Conservation (phyloP, 2,888 invertebrate species). For the Himalopsyche kuldschensis region DNA sequence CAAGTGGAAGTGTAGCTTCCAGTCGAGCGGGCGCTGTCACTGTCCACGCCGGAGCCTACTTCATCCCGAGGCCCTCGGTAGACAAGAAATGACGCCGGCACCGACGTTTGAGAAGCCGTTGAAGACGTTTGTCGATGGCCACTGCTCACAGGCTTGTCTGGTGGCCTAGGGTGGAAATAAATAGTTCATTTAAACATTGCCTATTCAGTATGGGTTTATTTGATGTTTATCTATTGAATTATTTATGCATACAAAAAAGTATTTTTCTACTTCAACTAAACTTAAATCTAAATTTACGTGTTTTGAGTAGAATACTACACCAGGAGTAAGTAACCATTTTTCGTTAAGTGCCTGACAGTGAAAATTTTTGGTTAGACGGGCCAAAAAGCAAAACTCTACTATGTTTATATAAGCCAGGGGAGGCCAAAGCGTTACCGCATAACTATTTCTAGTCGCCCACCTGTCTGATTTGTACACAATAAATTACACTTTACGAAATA, state of each 20-base stretch:
- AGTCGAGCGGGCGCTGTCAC: slow-evolving; percentile 54
- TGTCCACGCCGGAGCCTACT: slow-evolving; percentile 52
- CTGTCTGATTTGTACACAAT: too few relatives aligned
- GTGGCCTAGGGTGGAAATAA: not conserved
- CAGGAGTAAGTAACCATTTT: too few relatives aligned
- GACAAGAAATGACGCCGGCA: slow-evolving; percentile 56
- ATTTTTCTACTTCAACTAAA: too few relatives aligned
- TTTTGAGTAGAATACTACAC: too few relatives aligned
- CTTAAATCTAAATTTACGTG: too few relatives aligned
- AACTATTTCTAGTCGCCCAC: too few relatives aligned
- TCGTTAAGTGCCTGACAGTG: too few relatives aligned
- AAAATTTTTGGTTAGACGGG: too few relatives aligned
- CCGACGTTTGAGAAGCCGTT: slow-evolving; percentile 41
- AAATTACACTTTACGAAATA: too few relatives aligned
- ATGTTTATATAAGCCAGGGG: too few relatives aligned
- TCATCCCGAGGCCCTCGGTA: slow-evolving; percentile 58
- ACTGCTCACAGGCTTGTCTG: slow-evolving; percentile 12
- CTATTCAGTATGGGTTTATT: not conserved
- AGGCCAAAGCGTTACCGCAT: too few relatives aligned
- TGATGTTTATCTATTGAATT: not conserved
- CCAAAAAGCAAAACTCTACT: too few relatives aligned
- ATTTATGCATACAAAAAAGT: not conserved
- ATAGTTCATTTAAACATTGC: not conserved
- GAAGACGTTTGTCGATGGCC: slow-evolving; percentile 20
- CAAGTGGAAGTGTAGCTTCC: slow-evolving; percentile 43